Percentiles rank a stretch among this genome's conserved stretches.
Conservation (phyloP, 2,888 invertebrate species). For the Chorisops tibialis region DNA sequence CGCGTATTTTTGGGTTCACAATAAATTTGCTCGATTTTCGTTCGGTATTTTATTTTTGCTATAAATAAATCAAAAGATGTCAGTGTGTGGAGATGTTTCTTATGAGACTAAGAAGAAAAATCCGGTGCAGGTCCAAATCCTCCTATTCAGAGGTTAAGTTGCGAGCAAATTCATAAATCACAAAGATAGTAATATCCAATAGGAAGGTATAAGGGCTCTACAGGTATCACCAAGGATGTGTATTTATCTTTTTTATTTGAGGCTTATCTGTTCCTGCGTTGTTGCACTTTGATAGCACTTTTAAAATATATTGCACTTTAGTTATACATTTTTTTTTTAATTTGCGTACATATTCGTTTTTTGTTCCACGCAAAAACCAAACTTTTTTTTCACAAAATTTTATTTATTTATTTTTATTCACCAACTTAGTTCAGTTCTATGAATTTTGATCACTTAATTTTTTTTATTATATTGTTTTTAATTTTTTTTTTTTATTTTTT, state of each 20-base stretch:
- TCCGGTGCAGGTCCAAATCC: constrained; percentile 14
- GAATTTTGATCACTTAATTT: constrained; percentile 17
- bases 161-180: not conserved
- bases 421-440: constrained; percentile 1
- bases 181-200: no score
- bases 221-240: no score
- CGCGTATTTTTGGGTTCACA: constrained; percentile 21
- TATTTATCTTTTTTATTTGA: no score
- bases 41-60: constrained; percentile 5
- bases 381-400: constrained; percentile 9
- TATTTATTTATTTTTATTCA: constrained; percentile 10
- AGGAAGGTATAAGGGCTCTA: no score
- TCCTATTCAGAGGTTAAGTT: constrained; percentile 15
- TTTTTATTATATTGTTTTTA: no score
- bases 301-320: constrained; percentile 6
- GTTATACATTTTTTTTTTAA: not conserved
- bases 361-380: constrained; percentile 16
- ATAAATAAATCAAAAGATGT: constrained; percentile 26
- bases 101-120: constrained; percentile 1
- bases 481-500: constrained; percentile 9
- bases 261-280: not conserved
- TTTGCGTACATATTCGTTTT: not conserved
- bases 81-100: constrained; percentile 13
- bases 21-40: constrained; percentile 23
- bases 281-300: constrained; percentile 17